A percentile compares a stretch with the other conserved stretches of the same genome.
phyloP scores from a whole-genome alignment of 1,140 invertebrate species.

The Grapholita molesta region DNA sequence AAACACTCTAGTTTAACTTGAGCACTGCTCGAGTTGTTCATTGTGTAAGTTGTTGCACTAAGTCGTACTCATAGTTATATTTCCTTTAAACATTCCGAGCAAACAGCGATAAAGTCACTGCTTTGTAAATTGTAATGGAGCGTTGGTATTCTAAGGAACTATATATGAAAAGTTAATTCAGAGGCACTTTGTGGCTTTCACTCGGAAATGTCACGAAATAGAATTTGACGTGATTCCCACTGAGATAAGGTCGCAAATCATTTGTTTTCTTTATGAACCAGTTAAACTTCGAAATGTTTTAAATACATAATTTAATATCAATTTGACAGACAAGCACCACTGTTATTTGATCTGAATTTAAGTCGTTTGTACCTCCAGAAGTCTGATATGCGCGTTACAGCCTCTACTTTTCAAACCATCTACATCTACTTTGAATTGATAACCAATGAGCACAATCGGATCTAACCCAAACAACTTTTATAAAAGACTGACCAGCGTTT shows the following conservation, averaged over 20 bases:
- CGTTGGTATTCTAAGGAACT: not conserved
- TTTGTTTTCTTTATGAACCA: too few species aligned
- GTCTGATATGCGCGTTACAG: too few species aligned
- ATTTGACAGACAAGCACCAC: too few species aligned
- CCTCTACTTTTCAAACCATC: too few species aligned
- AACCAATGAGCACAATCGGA: too few species aligned
- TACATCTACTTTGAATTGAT: too few species aligned
- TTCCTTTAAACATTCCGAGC: slow-evolving; percentile 23
- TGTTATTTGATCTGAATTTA: too few species aligned
- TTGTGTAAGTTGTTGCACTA: not conserved
- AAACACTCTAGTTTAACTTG: not conserved
- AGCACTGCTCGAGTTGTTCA: not conserved
- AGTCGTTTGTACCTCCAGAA: too few species aligned
- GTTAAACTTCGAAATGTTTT: too few species aligned
- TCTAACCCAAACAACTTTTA: too few species aligned
- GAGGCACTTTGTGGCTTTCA: not conserved
- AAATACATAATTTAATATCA: too few species aligned
- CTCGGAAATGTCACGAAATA: not conserved
- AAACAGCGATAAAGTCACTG: slow-evolving; percentile 34
- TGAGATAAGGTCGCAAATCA: not conserved
- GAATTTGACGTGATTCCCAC: not conserved
- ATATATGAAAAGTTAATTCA: not conserved
- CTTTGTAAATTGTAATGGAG: slow-evolving; percentile 25
- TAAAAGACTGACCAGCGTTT: too few species aligned
- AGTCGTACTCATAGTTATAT: not conserved